Evolutionary conservation across 2,113 vertebrate species (phyloP).

Genomic region (Pristiophorus japonicus): DNA sequence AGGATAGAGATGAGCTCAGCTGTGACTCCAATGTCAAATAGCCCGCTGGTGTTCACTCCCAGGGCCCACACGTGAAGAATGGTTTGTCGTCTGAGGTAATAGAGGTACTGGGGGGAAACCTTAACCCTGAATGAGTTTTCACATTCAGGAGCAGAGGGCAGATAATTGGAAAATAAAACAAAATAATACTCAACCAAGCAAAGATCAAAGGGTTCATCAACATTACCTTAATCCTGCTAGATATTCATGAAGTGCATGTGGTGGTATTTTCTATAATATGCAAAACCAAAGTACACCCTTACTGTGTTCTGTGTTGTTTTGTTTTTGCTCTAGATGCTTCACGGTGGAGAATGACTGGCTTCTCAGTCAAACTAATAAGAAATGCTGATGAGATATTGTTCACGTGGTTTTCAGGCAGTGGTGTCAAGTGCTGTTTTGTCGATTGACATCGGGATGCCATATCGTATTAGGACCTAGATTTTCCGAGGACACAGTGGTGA

Average conservation of each 20-base stretch:
- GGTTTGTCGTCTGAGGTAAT: not conserved
- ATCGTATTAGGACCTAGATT: not conserved
- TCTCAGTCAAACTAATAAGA: not conserved
- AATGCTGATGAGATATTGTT: not conserved
- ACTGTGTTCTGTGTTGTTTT: not conserved
- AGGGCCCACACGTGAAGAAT: not conserved
- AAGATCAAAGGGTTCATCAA: not conserved
- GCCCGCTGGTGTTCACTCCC: not conserved
- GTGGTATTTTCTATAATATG: not conserved
- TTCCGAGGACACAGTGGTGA: not conserved
- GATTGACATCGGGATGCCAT: not conserved
- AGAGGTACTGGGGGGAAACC: not conserved
- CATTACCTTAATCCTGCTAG: not conserved
- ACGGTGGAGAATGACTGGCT: not conserved
- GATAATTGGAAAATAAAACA: not conserved
- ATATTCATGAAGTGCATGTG: not conserved
- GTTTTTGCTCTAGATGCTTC: not conserved
- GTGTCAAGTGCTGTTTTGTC: not conserved
- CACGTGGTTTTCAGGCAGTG: not conserved
- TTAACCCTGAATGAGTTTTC: not conserved
- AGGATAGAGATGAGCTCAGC: not conserved
- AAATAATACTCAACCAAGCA: not conserved
- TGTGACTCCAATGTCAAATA: not conserved
- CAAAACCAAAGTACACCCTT: not conserved
- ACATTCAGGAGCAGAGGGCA: not conserved